Evolutionary conservation across 2,888 invertebrate genomes (phyloP).

Genomic region (Crossocerus cetratus): DNA sequence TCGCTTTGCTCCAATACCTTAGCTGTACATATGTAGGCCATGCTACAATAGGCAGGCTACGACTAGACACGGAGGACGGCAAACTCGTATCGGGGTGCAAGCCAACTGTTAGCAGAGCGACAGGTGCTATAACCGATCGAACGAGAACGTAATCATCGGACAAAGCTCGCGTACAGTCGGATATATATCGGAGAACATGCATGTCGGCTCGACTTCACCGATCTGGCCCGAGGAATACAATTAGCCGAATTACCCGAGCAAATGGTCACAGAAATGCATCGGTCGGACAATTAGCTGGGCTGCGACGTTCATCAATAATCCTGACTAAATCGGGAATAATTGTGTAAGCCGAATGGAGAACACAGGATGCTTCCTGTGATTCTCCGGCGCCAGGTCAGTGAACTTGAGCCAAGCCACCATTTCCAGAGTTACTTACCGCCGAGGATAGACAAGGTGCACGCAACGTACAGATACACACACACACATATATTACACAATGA

Average conservation of each 20-base stretch:
- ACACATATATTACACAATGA: neutral
- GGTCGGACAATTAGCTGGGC: neutral
- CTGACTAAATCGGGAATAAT: neutral
- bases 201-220: neutral
- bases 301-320: neutral
- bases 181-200: neutral
- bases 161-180: neutral
- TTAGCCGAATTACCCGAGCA: neutral
- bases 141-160: neutral
- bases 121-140: slow-evolving; percentile 1
- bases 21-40: slow-evolving; percentile 8
- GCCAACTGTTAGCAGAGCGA: neutral
- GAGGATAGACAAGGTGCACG: slow-evolving; percentile 6
- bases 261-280: neutral
- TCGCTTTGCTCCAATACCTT: slow-evolving; percentile 20
- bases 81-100: neutral
- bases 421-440: slow-evolving; percentile 26
- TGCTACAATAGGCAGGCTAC: neutral
- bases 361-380: neutral
- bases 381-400: slow-evolving; percentile 14
- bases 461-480: slow-evolving; percentile 1
- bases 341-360: no score
- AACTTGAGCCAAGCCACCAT: slow-evolving; percentile 1
- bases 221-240: slow-evolving; percentile 1
- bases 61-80: neutral